Percentiles rank a stretch among this genome's conserved stretches.
Evolutionary conservation across 2,888 invertebrate genomes (phyloP).

Genomic region (Abrostola triplasia): DNA sequence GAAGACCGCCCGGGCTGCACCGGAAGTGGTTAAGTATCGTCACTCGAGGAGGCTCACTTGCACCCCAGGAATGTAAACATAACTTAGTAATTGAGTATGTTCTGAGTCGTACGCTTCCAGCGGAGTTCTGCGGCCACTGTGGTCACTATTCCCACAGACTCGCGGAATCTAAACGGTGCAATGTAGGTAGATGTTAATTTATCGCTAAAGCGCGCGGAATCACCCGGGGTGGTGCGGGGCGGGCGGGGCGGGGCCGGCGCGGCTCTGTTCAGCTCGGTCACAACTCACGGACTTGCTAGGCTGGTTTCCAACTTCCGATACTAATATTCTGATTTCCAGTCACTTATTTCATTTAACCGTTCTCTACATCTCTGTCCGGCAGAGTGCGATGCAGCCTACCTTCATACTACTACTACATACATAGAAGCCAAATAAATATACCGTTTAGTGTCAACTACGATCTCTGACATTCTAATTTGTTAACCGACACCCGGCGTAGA

Average conservation of each 20-base stretch:
- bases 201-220: not conserved
- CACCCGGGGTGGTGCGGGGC: not conserved
- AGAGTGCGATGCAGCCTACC: not conserved
- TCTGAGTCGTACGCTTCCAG: too few relatives aligned
- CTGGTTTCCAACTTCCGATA: constrained; percentile 55
- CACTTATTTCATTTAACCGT: constrained; percentile 56
- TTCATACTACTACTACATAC: too few relatives aligned
- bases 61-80: too few relatives aligned
- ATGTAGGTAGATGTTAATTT: constrained; percentile 11
- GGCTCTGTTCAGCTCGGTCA: constrained; percentile 11
- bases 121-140: too few relatives aligned
- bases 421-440: constrained; percentile 21
- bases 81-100: not conserved
- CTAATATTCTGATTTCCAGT: constrained; percentile 48
- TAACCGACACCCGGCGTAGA: constrained; percentile 6
- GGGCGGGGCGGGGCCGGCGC: not conserved
- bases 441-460: not conserved
- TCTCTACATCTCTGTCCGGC: constrained; percentile 15
- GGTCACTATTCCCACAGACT: not conserved
- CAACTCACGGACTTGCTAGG: constrained; percentile 52
- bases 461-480: constrained; percentile 17
- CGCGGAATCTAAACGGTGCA: constrained; percentile 9
- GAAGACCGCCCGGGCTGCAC: too few relatives aligned
- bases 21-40: too few relatives aligned
- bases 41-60: too few relatives aligned